Evolutionary conservation across 2,113 vertebrate genomes (phyloP).

Genomic region (Aldabrachelys gigantea): DNA sequence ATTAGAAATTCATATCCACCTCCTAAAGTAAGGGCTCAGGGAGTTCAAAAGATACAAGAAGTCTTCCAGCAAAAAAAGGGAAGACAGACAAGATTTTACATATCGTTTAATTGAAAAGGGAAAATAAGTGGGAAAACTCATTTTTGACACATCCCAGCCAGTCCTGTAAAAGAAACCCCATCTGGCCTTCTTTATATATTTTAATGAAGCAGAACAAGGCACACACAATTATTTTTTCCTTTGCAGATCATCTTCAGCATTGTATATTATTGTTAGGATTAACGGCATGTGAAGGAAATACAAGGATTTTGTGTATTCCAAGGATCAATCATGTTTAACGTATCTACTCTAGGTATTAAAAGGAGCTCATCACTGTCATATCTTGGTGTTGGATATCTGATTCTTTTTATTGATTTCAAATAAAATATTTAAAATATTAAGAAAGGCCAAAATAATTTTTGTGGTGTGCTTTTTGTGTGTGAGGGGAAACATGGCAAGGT

Average conservation of each 20-base stretch:
- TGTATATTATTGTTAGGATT: background rate
- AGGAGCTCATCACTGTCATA: background rate
- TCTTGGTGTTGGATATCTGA: background rate
- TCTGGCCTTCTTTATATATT: background rate
- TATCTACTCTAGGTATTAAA: background rate
- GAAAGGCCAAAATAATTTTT: background rate
- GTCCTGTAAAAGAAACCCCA: background rate
- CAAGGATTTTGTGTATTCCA: background rate
- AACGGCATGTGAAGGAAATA: background rate
- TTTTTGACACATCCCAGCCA: background rate
- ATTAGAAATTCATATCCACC: background rate
- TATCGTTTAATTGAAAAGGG: background rate
- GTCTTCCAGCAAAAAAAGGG: background rate
- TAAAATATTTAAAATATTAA: background rate
- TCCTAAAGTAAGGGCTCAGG: background rate
- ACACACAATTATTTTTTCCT: background rate
- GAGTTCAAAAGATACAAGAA: background rate
- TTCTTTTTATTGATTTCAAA: background rate
- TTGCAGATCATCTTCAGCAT: background rate
- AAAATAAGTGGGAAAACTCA: background rate
- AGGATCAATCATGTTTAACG: background rate
- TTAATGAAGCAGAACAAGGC: background rate
- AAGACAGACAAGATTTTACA: background rate
- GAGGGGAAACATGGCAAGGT: background rate
- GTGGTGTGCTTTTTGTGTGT: background rate